A percentile compares a stretch with the other conserved stretches of the same genome.
These are phyloP conservation scores for Hypomesus transpacificus DNA, from an alignment of 2,113 vertebrate genomes.

Conservation along the genomic window DNA sequence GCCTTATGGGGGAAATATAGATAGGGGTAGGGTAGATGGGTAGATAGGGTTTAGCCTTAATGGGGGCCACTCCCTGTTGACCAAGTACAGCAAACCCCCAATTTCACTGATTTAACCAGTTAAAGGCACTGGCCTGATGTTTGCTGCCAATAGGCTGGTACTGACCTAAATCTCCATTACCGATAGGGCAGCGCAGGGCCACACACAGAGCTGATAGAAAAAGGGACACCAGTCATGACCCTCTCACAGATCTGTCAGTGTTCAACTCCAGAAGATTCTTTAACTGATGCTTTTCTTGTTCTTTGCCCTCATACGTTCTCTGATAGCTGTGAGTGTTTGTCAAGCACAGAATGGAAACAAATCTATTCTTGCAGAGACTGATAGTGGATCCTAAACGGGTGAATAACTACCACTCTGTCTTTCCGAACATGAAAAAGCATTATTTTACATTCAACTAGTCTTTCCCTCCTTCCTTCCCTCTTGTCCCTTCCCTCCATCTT, in stretches of 20 bases:
- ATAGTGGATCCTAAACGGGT: too few relatives aligned
- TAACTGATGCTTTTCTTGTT: background rate
- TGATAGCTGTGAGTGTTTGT: background rate
- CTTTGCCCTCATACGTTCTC: background rate
- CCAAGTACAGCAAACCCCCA: background rate
- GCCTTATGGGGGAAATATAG: background rate
- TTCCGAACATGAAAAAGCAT: background rate
- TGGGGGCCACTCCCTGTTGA: background rate
- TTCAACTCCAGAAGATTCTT: background rate
- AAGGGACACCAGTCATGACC: background rate
- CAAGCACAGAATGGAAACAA: background rate
- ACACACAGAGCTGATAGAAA: too few relatives aligned
- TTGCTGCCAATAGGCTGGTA: constrained; percentile 3
- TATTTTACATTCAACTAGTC: background rate
- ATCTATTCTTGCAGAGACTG: too few relatives aligned
- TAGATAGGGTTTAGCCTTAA: constrained; percentile 24
- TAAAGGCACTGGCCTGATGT: constrained; percentile 22
- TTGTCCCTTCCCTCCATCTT: background rate
- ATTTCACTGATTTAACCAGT: constrained; percentile 22
- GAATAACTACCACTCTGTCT: background rate
- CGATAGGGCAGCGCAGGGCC: too few relatives aligned
- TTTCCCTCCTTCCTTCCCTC: background rate
- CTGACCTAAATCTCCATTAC: constrained; percentile 23
- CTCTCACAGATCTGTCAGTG: background rate
- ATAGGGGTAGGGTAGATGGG: constrained; percentile 5